phyloP scores from a whole-genome alignment of 2,888 invertebrate genomes.

The Phorcus lineatus region DNA sequence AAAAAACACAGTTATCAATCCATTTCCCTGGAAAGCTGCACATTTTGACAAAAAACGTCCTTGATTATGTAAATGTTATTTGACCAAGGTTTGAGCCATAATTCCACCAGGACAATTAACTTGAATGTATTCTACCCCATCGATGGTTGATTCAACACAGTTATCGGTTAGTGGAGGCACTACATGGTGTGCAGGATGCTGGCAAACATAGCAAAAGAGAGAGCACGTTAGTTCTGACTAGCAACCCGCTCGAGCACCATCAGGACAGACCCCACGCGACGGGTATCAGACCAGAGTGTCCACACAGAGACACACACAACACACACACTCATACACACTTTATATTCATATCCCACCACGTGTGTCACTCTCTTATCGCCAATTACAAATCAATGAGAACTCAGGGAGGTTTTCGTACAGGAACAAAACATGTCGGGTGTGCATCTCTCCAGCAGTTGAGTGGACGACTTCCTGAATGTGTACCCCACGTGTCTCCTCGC shows the following conservation, averaged over 20 bases:
- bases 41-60: neutral
- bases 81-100: neutral
- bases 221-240: neutral
- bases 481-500: no score
- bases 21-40: no score
- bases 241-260: neutral
- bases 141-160: neutral
- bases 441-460: neutral
- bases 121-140: neutral
- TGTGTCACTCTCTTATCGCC: neutral
- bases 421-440: neutral
- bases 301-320: neutral
- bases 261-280: neutral
- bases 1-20: no score
- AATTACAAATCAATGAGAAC: slow-evolving; percentile 11
- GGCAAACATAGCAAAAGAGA: neutral
- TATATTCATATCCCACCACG: neutral
- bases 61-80: neutral
- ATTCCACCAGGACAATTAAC: neutral
- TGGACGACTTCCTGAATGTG: no score
- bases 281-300: neutral
- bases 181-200: neutral
- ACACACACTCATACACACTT: neutral
- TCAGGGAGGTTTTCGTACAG: neutral
- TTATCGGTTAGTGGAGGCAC: neutral